A percentile compares a stretch with the other conserved stretches of the same genome.
phyloP scores from a whole-genome alignment of 1,140 invertebrate genomes.

The Idris sp. region DNA sequence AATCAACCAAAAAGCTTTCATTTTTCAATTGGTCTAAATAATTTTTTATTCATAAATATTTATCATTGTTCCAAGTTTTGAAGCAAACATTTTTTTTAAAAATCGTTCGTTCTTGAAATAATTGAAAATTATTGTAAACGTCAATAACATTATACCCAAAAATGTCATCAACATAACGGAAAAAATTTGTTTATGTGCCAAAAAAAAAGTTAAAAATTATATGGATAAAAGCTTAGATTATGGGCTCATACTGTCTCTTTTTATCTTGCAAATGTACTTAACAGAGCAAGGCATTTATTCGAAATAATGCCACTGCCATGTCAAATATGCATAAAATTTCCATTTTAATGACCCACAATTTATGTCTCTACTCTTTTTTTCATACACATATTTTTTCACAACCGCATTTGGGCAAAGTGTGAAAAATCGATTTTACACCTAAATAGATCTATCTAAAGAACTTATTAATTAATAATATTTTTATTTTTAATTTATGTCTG shows the following conservation, averaged over 20 bases:
- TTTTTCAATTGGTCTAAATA: too few relatives aligned
- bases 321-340: slow-evolving; percentile 45
- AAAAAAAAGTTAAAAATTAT: too few relatives aligned
- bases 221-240: slow-evolving; percentile 8
- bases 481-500: too few relatives aligned
- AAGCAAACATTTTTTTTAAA: too few relatives aligned
- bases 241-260: slow-evolving; percentile 17
- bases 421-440: slow-evolving; percentile 24
- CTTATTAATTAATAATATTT: too few relatives aligned
- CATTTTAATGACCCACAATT: slow-evolving; percentile 45
- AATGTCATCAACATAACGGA: background rate
- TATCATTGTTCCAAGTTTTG: too few relatives aligned
- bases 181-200: too few relatives aligned
- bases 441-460: slow-evolving; percentile 26
- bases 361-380: slow-evolving; percentile 28
- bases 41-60: too few relatives aligned
- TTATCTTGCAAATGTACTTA: slow-evolving; percentile 26
- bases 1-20: too few relatives aligned
- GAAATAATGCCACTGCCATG: slow-evolving; percentile 29
- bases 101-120: too few relatives aligned
- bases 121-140: too few relatives aligned
- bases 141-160: background rate
- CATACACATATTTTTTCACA: slow-evolving; percentile 5
- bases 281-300: slow-evolving; percentile 20
- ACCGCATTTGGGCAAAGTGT: slow-evolving; percentile 1